phyloP scores from a whole-genome alignment of 2,113 vertebrate genomes.

The Lates calcarifer region DNA sequence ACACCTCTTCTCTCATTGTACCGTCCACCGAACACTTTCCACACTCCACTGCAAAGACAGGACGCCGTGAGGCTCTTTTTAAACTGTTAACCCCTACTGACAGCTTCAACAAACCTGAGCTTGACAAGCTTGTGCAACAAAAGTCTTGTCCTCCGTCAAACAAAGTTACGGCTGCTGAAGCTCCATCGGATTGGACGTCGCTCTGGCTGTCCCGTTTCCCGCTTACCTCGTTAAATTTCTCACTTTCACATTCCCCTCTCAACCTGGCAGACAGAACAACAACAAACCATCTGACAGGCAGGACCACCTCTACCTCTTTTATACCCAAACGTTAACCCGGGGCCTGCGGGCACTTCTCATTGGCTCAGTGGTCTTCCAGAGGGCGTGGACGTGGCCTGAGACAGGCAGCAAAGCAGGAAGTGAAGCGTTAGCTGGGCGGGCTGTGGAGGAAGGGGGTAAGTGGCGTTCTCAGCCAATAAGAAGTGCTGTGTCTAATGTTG shows the following conservation, averaged over 20 bases:
- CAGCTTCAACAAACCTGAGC: constrained; percentile 23
- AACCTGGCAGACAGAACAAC: constrained; percentile 74
- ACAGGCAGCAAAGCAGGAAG: constrained; percentile 76
- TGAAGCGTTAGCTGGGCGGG: constrained; percentile 72
- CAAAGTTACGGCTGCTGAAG: constrained; percentile 56
- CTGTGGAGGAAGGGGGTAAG: constrained; percentile 83
- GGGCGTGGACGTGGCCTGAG: constrained; percentile 64
- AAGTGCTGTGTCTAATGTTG: constrained; percentile 78
- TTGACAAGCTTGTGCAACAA: constrained; percentile 13
- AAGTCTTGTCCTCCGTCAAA: constrained; percentile 40
- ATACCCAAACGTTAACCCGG: constrained; percentile 66
- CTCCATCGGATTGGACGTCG: constrained; percentile 68
- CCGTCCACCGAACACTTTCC: constrained; percentile 46
- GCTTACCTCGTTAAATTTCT: constrained; percentile 64
- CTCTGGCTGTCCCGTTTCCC: constrained; percentile 56
- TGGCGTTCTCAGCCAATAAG: constrained; percentile 84
- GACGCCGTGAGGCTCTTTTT: constrained; percentile 16
- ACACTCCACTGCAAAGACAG: constrained; percentile 33
- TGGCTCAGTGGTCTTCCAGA: constrained; percentile 66
- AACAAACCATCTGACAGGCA: constrained; percentile 82
- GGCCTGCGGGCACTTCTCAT: constrained; percentile 65
- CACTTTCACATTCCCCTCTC: constrained; percentile 68
- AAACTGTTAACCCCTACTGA: not conserved
- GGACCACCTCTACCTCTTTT: constrained; percentile 76
- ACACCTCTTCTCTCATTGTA: constrained; percentile 88